Base-by-base conservation (phyloP, 2,888 invertebrate genomes). In the Hydrotaea cyrtoneurina region DNA sequence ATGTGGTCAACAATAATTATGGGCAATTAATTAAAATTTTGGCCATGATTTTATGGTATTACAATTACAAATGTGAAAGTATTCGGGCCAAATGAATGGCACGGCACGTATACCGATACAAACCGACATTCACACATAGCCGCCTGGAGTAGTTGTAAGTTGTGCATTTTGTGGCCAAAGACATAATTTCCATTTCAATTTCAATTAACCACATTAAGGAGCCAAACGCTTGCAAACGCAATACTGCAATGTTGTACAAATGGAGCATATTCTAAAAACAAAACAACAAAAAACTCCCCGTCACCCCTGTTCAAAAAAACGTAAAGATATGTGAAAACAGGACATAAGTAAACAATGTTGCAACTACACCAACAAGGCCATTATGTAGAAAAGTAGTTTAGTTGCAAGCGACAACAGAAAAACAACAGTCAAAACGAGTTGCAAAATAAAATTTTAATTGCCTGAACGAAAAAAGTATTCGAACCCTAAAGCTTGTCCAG, bases 1-100 rank as follows among this genome's bases (percentile, higher is more conserved):
- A 85, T 85, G 76, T 85, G 85, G 82, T 31, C 79, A 79, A 82
- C 59, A 73, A 77, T 74, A 82, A 82, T 79, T 82, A 79, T 79
- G 76, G 72, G 39, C 82, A 85, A 85, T 85, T 85, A 85, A 85
- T 85, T 73, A 73, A 73, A 57, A 57, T 73, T 85, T 73, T 59
- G 76, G 66, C 76, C 76, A 85, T 79, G 79, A 79, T 82, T 79
- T 85, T 79, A 36, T 66, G 66, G 66, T 11, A 66, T 66, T 66
- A 66, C 39, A 17, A 66, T 66, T 66, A 66, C 66, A 36, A 62
- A 7, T 53, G 66, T 66, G 39, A 43, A 21, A 17, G 64, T 17
- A n/a, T 26, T 17, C n/a, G 36, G 31, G 17, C 17, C n/a, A 64
- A 17, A 64, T 36, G 36, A 39, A 13, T 8, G 39, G 13, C 39